Base-by-base conservation (phyloP, 2,113 vertebrate genomes). In the Atherinomorus stipes region DNA sequence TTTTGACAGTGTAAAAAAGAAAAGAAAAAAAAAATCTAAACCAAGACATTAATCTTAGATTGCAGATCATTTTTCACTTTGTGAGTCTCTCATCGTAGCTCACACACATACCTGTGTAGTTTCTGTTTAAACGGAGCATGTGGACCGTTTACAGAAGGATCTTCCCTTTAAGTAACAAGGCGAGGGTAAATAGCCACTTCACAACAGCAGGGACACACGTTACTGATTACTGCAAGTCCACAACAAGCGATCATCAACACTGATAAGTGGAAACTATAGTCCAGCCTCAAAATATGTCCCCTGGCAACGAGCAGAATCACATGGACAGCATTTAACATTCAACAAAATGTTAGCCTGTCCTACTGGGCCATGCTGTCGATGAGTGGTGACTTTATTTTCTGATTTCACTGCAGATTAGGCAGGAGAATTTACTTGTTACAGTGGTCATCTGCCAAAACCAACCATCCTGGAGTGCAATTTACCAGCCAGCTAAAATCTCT, bases 171-270 rank as follows among this genome's bases (percentile, higher is more conserved):
- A 67, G 72, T 45, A 51, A 23, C 34, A 70, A 22, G 25, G 22
- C 31, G 58, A 19, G 64, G 31, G 70, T 58, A 74, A 77, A 64
- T 23, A 23, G 34, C 42, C 61, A 47, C 75, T 54, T 71, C 22
- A 78, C 51, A 58, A 74, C 56, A 84, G 75, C 68, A 49, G 82
- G 68, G 60, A 73, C 61, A 70, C 51, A 68, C 54, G 49, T 75
- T 68, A 54, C 67, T 44, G 61, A 51, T 72, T 72, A 61, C 54
- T 50, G 47, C 50, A 65, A 59, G 25, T 53, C 64, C 28, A 64
- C 64, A 65, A 69, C 54, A 66, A 59, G 28, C 25, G 15, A 56
- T 67, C 74, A 61, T 54, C 52, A 66, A 58, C 38, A 72, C 50
- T 63, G 50, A 74, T 45, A 61, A 51, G 16, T 23, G 76, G 34